A percentile compares a stretch with the other conserved stretches of the same genome.
Conservation (phyloP, 2,113 vertebrate genomes). For the Chunga burmeisteri region DNA sequence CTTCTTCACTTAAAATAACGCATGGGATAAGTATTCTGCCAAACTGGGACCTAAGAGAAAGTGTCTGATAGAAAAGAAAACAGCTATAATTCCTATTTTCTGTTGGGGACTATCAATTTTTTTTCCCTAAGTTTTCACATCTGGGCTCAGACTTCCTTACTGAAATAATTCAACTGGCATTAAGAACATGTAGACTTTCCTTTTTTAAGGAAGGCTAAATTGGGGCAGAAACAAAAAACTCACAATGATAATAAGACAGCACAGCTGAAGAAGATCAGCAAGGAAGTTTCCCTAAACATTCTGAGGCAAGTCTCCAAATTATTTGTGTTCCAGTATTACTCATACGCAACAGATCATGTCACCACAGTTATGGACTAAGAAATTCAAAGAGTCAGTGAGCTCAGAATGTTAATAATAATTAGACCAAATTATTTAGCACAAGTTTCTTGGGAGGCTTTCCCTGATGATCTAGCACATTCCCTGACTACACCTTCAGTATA, state of each 20-base stretch:
- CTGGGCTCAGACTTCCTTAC: neutral
- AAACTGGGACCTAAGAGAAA: neutral
- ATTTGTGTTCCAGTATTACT: neutral
- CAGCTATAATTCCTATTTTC: slow-evolving; percentile 22
- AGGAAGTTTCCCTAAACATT: neutral
- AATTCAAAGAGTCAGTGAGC: neutral
- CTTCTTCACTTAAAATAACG: neutral
- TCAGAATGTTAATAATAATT: neutral
- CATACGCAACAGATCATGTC: neutral
- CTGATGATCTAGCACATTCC: neutral
- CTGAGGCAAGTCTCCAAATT: neutral
- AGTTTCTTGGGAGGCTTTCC: neutral
- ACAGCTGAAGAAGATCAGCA: neutral
- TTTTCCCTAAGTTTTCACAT: slow-evolving; percentile 6
- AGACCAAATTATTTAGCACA: neutral
- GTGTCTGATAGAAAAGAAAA: slow-evolving; percentile 31
- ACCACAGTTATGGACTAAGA: neutral
- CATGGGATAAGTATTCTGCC: neutral
- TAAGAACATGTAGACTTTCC: neutral
- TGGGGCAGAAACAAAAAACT: neutral
- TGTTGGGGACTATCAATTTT: neutral
- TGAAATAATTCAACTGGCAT: neutral
- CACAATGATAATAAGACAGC: neutral
- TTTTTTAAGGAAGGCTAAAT: neutral
- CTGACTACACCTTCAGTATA: neutral